Evolutionary conservation across 2,888 invertebrate genomes (phyloP).

Genomic region (Gisinianus flammeolus): DNA sequence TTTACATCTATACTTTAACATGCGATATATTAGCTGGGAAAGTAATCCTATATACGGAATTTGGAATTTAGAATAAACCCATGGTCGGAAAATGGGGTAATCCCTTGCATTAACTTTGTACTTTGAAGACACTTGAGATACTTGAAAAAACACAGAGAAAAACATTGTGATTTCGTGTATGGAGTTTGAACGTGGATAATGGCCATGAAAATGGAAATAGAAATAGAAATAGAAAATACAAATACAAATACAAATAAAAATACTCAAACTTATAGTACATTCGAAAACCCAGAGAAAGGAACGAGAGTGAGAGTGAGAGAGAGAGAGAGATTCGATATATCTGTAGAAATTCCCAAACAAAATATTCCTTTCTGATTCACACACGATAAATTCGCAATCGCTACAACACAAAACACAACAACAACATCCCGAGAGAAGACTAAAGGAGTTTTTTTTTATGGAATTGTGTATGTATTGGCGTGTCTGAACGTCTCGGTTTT

Average conservation of each 20-base stretch:
- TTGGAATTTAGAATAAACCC: too few species aligned
- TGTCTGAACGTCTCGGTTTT: too few species aligned
- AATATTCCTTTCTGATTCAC: slow-evolving; percentile 7
- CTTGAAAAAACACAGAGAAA: too few species aligned
- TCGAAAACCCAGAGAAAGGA: not conserved
- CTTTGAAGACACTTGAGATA: too few species aligned
- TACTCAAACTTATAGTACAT: not conserved
- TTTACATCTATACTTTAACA: too few species aligned
- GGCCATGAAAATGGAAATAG: not conserved
- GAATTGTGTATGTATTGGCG: not conserved
- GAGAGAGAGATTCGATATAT: not conserved
- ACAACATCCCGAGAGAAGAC: not conserved
- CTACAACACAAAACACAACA: not conserved
- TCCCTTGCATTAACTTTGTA: too few species aligned
- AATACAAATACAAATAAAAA: not conserved
- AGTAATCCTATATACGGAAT: too few species aligned
- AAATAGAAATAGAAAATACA: not conserved
- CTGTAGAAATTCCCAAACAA: not conserved
- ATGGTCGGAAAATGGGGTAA: too few species aligned
- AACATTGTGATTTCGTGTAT: too few species aligned
- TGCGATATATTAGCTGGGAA: too few species aligned
- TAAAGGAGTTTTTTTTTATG: not conserved
- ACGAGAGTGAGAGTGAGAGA: not conserved
- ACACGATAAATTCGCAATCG: slow-evolving; percentile 17
- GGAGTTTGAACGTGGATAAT: not conserved